phyloP scores from a whole-genome alignment of 2,797 vertebrate species.

The Channa striata region DNA sequence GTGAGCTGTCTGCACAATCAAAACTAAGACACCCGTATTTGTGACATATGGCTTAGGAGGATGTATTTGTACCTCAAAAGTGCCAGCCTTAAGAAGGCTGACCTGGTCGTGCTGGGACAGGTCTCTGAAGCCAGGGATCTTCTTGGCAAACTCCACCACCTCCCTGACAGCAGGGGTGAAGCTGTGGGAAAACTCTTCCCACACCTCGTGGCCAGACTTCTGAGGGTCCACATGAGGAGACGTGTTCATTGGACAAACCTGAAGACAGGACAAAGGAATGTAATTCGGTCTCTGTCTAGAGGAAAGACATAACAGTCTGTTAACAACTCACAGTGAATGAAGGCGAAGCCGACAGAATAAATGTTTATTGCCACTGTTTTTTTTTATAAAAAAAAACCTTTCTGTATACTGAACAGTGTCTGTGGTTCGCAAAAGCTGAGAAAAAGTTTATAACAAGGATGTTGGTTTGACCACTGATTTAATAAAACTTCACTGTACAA shows the following conservation, averaged over 20 bases:
- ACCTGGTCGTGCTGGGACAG: conserved; percentile 96
- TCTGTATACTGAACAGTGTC: too few species aligned
- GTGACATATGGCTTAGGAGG: too few species aligned
- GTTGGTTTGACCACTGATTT: background rate
- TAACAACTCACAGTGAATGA: too few species aligned
- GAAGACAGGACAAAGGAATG: conserved; percentile 5
- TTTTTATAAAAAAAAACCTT: too few species aligned
- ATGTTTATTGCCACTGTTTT: too few species aligned
- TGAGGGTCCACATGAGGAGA: conserved; percentile 92
- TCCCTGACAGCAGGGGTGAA: conserved; percentile 97
- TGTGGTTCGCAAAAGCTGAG: too few species aligned
- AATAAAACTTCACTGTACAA: too few species aligned
- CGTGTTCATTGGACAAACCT: conserved; percentile 98
- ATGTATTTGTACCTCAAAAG: conserved; percentile 90
- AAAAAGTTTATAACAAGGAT: too few species aligned
- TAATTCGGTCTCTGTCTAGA: too few species aligned
- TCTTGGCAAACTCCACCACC: conserved; percentile 97
- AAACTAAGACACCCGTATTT: background rate
- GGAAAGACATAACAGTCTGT: too few species aligned
- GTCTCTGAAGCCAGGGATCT: conserved; percentile 95
- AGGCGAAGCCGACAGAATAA: too few species aligned
- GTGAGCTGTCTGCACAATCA: background rate
- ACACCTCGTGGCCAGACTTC: conserved; percentile 94
- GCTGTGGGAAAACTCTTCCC: conserved; percentile 98
- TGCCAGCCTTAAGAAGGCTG: conserved; percentile 96